Evolutionary conservation across 2,113 vertebrate species (phyloP).

Genomic region (Hemibagrus wyckioides): DNA sequence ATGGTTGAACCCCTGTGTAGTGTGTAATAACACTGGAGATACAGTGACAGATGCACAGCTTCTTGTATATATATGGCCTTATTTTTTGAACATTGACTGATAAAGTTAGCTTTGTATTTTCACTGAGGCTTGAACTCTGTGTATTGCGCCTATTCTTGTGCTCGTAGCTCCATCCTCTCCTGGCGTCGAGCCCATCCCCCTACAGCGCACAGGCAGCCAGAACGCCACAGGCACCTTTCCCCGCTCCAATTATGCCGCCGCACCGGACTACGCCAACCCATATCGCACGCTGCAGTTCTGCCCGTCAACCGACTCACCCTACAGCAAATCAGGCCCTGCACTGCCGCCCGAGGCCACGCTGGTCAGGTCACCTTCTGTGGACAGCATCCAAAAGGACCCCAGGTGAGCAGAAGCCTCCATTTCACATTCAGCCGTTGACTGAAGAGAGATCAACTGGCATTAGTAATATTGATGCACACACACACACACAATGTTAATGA

Average conservation of each 20-base stretch:
- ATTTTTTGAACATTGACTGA: not conserved
- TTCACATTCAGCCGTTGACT: constrained; percentile 40
- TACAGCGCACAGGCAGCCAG: constrained; percentile 98
- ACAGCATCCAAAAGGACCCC: constrained; percentile 99
- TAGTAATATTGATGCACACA: not conserved
- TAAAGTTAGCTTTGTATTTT: constrained; percentile 63
- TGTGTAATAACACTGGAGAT: not conserved
- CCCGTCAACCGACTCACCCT: constrained; percentile 94
- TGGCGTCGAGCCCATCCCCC: constrained; percentile 97
- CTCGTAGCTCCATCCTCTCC: constrained; percentile 96
- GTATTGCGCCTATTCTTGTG: constrained; percentile 94
- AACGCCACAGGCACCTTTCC: constrained; percentile 88
- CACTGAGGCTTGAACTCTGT: constrained; percentile 96
- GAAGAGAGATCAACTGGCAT: not conserved
- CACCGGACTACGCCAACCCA: constrained; percentile 90
- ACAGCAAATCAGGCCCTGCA: constrained; percentile 97
- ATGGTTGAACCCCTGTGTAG: no score
- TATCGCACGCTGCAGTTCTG: constrained; percentile 99
- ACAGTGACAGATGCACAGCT: not conserved
- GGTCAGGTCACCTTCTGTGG: constrained; percentile 95
- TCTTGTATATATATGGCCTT: not conserved
- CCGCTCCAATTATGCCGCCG: constrained; percentile 90
- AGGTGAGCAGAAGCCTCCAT: constrained; percentile 77
- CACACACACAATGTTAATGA: not conserved
- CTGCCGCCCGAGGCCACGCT: constrained; percentile 92